Evolutionary conservation across 1,140 invertebrate species (phyloP).

Genomic region (Meloidogyne hapla): DNA sequence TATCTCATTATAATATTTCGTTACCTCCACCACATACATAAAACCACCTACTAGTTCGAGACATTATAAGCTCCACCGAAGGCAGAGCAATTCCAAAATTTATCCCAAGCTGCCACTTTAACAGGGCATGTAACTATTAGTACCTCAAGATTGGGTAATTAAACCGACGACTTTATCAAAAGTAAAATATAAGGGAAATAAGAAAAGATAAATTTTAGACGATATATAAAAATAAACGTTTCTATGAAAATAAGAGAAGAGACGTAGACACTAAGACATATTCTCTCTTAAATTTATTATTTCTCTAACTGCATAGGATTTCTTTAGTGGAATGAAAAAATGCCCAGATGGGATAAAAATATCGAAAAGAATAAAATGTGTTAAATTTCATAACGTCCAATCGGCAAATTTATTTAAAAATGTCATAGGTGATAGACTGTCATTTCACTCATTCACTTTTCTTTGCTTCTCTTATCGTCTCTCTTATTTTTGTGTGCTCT

Average conservation of each 20-base stretch:
- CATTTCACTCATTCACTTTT: too few species aligned
- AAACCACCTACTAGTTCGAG: too few species aligned
- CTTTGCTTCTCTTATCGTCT: too few species aligned
- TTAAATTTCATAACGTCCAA: too few species aligned
- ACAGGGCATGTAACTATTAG: neutral
- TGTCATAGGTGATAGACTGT: too few species aligned
- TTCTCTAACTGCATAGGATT: neutral
- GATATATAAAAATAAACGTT: neutral
- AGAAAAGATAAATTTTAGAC: neutral
- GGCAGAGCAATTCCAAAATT: neutral
- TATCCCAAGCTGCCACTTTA: conserved; percentile 17
- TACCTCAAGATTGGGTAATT: neutral
- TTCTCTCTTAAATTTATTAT: neutral
- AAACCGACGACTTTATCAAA: neutral
- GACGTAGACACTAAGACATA: neutral
- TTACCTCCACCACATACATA: too few species aligned
- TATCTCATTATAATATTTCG: too few species aligned
- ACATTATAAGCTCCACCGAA: too few species aligned
- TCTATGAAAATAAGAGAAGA: neutral
- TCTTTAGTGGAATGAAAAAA: neutral
- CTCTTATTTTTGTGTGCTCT: too few species aligned
- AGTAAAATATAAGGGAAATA: neutral
- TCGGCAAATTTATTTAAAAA: neutral
- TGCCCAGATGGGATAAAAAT: neutral
- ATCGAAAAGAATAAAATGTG: neutral